Percentiles rank a stretch among this genome's conserved stretches.
Conservation (phyloP, 2,113 vertebrate genomes). For the Peromyscus leucopus region DNA sequence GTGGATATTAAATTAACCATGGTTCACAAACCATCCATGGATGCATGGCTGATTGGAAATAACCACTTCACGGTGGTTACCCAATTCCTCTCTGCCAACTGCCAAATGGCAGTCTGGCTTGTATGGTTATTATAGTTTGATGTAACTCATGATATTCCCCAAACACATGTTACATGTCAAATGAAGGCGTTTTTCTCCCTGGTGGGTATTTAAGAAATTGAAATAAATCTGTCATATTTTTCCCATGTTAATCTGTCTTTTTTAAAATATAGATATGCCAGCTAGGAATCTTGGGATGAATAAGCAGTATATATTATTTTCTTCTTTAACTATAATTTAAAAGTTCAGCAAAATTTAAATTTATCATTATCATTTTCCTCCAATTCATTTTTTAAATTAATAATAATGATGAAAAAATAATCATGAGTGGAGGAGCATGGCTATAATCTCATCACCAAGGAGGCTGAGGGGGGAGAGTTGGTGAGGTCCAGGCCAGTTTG, state of each 20-base stretch:
- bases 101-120: conserved; percentile 71
- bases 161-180: conserved; percentile 55
- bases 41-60: conserved; percentile 82
- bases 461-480: background rate
- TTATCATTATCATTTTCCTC: background rate
- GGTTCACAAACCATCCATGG: conserved; percentile 86
- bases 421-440: background rate
- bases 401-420: background rate
- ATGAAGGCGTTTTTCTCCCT: background rate
- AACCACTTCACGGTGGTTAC: conserved; percentile 77
- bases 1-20: conserved; percentile 88
- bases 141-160: conserved; percentile 20
- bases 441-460: background rate
- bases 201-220: background rate
- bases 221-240: conserved; percentile 26
- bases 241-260: background rate
- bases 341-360: background rate
- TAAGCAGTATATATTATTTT: background rate
- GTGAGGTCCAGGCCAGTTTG: background rate
- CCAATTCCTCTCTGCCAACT: conserved; percentile 73
- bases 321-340: background rate
- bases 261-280: background rate
- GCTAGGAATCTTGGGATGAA: background rate
- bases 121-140: conserved; percentile 47
- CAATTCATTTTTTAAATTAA: conserved; percentile 38